These are phyloP conservation scores for Nylanderia fulva DNA, from an alignment of 1,140 invertebrate genomes.

Conservation along the genomic window DNA sequence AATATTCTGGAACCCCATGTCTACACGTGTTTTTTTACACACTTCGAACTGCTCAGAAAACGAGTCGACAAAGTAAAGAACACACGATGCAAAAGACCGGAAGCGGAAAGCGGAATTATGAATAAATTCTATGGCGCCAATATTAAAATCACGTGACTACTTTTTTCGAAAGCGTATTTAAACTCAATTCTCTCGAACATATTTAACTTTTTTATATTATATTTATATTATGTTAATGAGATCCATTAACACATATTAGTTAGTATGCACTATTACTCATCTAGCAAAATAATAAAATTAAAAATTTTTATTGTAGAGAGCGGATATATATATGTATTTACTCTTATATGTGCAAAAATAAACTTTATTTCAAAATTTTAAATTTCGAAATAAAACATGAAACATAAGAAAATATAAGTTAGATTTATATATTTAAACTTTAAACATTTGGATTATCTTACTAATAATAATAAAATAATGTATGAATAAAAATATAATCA, in stretches of 20 bases:
- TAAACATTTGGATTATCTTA: background rate
- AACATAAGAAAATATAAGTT: background rate
- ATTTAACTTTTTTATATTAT: background rate
- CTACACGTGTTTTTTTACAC: slow-evolving; percentile 67
- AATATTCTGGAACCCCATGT: slow-evolving; percentile 98
- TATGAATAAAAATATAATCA: background rate
- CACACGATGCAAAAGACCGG: too few relatives aligned
- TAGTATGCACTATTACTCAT: background rate
- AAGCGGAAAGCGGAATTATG: background rate
- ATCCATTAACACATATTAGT: background rate
- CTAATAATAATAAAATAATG: background rate
- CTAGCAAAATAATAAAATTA: background rate
- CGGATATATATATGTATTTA: background rate
- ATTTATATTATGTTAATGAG: background rate
- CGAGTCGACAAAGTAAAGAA: slow-evolving; percentile 64
- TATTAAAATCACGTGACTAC: slow-evolving; percentile 7
- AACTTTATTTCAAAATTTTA: background rate
- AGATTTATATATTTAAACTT: background rate
- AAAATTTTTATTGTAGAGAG: background rate
- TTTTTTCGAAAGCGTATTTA: too few relatives aligned
- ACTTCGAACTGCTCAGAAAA: background rate
- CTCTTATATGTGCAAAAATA: too few relatives aligned
- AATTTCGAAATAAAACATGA: background rate
- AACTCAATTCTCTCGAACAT: background rate
- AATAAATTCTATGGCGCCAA: background rate